Percentiles rank a stretch among this genome's conserved stretches.
Evolutionary conservation across 2,113 vertebrate genomes (phyloP).

Genomic region (Mormoops blainvillei): DNA sequence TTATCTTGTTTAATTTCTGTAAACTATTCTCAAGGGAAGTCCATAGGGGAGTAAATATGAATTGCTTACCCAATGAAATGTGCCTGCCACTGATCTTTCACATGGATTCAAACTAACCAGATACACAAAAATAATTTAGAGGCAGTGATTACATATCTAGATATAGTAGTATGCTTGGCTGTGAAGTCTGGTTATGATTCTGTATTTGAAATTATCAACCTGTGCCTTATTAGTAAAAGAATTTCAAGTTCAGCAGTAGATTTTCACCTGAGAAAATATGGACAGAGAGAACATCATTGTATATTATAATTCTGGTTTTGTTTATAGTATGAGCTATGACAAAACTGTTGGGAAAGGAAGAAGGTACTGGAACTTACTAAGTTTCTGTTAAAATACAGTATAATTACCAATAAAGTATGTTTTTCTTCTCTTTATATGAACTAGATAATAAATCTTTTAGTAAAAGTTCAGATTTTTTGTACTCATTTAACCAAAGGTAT

Average conservation of each 20-base stretch:
- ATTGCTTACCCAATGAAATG: not conserved
- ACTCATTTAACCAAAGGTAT: not conserved
- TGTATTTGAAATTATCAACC: not conserved
- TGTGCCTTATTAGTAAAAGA: not conserved
- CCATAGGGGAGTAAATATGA: not conserved
- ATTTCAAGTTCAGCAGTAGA: not conserved
- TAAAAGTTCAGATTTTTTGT: constrained; percentile 21
- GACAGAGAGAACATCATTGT: not conserved
- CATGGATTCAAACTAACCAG: not conserved
- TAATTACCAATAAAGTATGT: not conserved
- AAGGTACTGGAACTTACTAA: not conserved
- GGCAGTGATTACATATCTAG: not conserved
- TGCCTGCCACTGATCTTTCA: constrained; percentile 11
- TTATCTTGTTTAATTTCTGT: not conserved
- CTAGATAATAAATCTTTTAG: not conserved
- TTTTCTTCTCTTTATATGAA: not conserved
- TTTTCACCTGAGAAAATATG: not conserved
- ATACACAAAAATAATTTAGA: not conserved
- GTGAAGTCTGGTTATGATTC: not conserved
- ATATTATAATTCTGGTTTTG: not conserved
- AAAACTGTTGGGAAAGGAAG: not conserved
- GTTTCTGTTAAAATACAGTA: not conserved
- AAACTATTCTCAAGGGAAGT: constrained; percentile 1
- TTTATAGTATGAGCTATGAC: not conserved
- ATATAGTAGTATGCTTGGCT: not conserved